Evolutionary conservation across 2,888 invertebrate genomes (phyloP), one percentile per base, ranked within the genome.

Genomic region (Melanotus villosus): DNA sequence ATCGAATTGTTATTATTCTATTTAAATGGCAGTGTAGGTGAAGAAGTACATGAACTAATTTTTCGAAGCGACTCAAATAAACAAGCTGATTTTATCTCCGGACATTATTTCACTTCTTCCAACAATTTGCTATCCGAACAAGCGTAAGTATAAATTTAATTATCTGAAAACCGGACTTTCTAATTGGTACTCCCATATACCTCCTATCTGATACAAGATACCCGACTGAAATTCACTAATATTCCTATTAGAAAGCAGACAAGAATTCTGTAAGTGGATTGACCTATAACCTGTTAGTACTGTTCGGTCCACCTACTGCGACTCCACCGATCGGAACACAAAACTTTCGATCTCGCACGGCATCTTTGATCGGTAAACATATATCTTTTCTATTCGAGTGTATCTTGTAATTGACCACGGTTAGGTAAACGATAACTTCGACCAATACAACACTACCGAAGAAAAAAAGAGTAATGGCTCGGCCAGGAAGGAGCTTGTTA

Each of bases 11-110:
- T 74, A 70, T 68, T 71, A 70, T 68, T 71, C 32, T 50, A 70
- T 73, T 70, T 68, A 74, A 75, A 73, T 68, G 62, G 63, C 45
- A 41, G 68, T 71, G 75, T 75, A 72, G 73, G 75, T 75, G 74
- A 74, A 71, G 71, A 73, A 62, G 10, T 59, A 36, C 43, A 30
- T 43, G 43, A 43, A 43, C 43, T 59, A 45, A 43, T 43, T 43
- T 59, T 59, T 2, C 19, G 57, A 12, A 16, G 6, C 23, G 36
- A 38, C 19, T 54, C 54, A 16, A n/a, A 23, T 21, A 26, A 23
- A 47, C 47, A 26, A 21, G 23, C 12, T n/a, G 26, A 47, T 45
- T 21, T 45, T 45, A 45, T 45, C 45, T 18, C 21, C 4, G 47
- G 12, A 19, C 43, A 26, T 47, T 21, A 21, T 47, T 47, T 47